Conservation (phyloP, 2,888 invertebrate genomes). For the Heteropelma amictum region DNA sequence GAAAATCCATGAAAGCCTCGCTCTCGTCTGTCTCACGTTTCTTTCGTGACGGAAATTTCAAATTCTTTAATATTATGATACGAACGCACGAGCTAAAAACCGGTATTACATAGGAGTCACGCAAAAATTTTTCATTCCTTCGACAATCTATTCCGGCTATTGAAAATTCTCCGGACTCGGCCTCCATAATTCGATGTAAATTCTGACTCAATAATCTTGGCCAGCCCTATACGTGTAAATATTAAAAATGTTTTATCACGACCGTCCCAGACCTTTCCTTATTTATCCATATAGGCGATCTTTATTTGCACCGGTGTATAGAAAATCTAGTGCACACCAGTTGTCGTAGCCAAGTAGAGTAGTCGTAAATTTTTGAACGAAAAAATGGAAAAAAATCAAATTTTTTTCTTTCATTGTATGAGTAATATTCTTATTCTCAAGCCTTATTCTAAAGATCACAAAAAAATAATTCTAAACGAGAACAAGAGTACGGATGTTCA, state of each 20-base stretch:
- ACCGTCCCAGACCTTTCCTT: neutral
- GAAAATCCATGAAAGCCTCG: constrained; percentile 28
- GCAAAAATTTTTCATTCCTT: constrained; percentile 40
- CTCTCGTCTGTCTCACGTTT: constrained; percentile 27
- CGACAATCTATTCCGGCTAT: neutral
- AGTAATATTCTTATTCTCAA: too few relatives aligned
- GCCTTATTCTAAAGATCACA: too few relatives aligned
- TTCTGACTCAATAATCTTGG: neutral
- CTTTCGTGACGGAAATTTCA: constrained; percentile 48
- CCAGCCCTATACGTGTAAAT: constrained; percentile 47
- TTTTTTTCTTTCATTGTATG: too few relatives aligned
- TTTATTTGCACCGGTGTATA: too few relatives aligned
- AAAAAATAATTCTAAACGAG: too few relatives aligned
- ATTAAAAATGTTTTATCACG: constrained; percentile 35
- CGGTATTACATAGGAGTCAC: neutral
- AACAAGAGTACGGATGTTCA: too few relatives aligned
- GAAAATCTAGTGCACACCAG: too few relatives aligned
- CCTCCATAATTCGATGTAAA: neutral
- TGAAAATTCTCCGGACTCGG: constrained; percentile 24
- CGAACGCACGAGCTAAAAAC: neutral
- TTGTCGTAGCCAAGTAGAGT: too few relatives aligned
- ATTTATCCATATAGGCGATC: neutral
- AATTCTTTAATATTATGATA: constrained; percentile 51
- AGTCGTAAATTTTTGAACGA: too few relatives aligned
- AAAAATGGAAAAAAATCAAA: too few relatives aligned